Evolutionary conservation across 2,113 vertebrate genomes (phyloP).

Genomic region (Pluvialis apricaria): DNA sequence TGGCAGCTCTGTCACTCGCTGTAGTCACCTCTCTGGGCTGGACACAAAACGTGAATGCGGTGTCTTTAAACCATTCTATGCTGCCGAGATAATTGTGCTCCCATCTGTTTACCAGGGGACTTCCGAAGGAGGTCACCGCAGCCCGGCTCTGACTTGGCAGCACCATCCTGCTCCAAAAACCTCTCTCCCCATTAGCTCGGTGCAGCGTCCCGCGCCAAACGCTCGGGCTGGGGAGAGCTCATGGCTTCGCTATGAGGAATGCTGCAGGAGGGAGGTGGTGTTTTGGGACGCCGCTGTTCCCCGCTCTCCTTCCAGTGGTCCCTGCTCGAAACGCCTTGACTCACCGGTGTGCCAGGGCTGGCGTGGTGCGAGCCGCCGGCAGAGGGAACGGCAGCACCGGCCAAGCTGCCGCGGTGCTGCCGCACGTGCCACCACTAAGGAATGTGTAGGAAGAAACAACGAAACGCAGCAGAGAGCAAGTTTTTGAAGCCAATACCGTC

Average conservation of each 20-base stretch:
- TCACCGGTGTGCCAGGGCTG: not conserved
- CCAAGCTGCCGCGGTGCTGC: not conserved
- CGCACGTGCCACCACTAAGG: accelerated
- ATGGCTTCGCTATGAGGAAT: accelerated
- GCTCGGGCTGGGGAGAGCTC: not conserved
- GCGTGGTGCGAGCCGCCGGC: accelerated
- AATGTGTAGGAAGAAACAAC: not conserved
- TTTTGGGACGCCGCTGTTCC: not conserved
- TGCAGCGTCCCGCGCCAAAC: accelerated
- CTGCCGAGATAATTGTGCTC: not conserved
- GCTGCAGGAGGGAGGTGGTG: not conserved
- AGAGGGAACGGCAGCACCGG: not conserved
- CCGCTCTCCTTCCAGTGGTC: not conserved
- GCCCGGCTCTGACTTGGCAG: not conserved
- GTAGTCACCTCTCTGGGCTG: not conserved
- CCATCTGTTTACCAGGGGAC: not conserved
- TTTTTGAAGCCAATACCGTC: not conserved
- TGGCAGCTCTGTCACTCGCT: not conserved
- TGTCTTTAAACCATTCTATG: not conserved
- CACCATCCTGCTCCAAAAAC: accelerated
- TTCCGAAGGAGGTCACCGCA: not conserved
- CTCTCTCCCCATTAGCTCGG: accelerated
- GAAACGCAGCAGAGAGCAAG: not conserved
- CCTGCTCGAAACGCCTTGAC: not conserved
- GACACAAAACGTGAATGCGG: not conserved